Evolutionary conservation across 2,888 invertebrate species (phyloP), one percentile per base, ranked within the genome.

Genomic region (Oasisia sp.): DNA sequence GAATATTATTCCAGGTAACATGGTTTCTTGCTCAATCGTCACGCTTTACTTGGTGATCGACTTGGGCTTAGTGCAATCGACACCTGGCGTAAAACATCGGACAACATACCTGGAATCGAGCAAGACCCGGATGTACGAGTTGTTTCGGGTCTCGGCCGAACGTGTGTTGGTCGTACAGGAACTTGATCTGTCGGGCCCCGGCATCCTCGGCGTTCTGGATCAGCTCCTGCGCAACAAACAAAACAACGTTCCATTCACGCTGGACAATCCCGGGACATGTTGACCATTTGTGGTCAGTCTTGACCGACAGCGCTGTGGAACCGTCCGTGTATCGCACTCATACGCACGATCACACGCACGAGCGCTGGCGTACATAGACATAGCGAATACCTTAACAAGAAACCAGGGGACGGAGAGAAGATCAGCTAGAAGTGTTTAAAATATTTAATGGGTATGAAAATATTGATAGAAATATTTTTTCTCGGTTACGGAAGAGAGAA

Each of bases 171-270:
- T 95, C 95, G 92, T 93, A 95, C 45, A 95, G 92, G 91, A 96
- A 94, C 93, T 94, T 95, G 92, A 96, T 94, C 56, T 93, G 93
- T 9, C 93, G 94, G 9, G 96, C 96, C 5, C 94, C 95, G 12
- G 95, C 95, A 93, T 96, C 95, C 89, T 96, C 96, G 0, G 96
- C 96, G 94, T 96, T 96, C 93, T 96, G 95, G 9, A 96, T 94
- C 50, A 96, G 92, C 92, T 96, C 96, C 95, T 96, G 92, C 19
- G 2, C 74, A n/a, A 74, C 56, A 91, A 56, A 32, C 32, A 32
- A 56, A n/a, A 14, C 74, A 19, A 74, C 74, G 74, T n/a, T 7
- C 74, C 74, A 27, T n/a, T 27, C n/a, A 74, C 5, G 74, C 74
- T 1, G 27, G 14, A 74, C 74, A 74, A 27, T 56, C 11, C 56